Percentiles rank a stretch among this genome's conserved stretches.
Conservation (phyloP, 2,113 vertebrate genomes). For the Podarcis cretensis region DNA sequence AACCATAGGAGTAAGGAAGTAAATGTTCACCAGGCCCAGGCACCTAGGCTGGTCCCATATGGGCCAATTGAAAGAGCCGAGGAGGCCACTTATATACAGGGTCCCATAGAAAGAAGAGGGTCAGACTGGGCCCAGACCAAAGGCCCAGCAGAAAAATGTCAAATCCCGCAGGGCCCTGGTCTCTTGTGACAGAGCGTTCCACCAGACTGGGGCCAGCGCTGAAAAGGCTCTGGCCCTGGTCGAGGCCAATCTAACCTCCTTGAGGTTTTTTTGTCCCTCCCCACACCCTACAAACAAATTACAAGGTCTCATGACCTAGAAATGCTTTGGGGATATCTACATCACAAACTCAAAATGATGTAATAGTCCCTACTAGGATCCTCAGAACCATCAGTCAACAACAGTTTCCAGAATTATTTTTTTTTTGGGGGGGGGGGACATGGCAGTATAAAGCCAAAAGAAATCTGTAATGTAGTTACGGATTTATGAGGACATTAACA, state of each 20-base stretch:
- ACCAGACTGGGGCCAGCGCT: too few species aligned
- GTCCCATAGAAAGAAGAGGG: too few species aligned
- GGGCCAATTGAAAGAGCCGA: too few species aligned
- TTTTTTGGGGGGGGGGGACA: too few species aligned
- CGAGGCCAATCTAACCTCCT: too few species aligned
- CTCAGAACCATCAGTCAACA: neutral
- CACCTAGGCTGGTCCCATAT: too few species aligned
- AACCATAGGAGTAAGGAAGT: too few species aligned
- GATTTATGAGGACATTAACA: neutral
- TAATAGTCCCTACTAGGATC: neutral
- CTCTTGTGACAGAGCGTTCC: neutral
- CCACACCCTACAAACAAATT: neutral
- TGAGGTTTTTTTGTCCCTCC: neutral
- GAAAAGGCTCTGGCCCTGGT: too few species aligned
- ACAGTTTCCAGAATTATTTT: neutral
- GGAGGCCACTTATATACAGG: too few species aligned
- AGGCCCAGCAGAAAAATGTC: too few species aligned
- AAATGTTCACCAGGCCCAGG: too few species aligned
- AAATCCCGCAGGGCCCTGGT: neutral
- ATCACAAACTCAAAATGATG: neutral
- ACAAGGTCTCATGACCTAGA: neutral
- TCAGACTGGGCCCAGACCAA: too few species aligned
- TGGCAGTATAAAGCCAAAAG: neutral
- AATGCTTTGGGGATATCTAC: neutral
- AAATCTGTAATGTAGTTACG: neutral